Evolutionary conservation across 2,888 invertebrate species (phyloP).

Genomic region (Ectemnius cavifrons): DNA sequence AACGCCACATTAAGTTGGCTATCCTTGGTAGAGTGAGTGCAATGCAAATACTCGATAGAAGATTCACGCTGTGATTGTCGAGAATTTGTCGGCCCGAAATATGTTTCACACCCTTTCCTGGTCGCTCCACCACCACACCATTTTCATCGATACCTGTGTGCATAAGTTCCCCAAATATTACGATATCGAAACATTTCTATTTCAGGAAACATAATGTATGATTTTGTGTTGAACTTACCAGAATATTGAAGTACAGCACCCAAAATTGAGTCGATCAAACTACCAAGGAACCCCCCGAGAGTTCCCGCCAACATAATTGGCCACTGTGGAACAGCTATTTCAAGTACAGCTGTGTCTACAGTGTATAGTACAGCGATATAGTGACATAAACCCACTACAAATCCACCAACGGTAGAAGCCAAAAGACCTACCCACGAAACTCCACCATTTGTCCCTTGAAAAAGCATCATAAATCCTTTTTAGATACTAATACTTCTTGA

Average conservation of each 20-base stretch:
- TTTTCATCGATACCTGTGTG: conserved; percentile 83
- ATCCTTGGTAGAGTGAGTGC: conserved; percentile 85
- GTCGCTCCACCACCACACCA: conserved; percentile 86
- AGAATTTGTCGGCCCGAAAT: conserved; percentile 88
- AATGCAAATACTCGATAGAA: conserved; percentile 88
- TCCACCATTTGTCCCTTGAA: conserved; percentile 91
- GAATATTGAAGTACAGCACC: conserved; percentile 93
- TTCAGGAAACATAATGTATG: too few species aligned
- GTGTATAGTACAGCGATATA: conserved; percentile 84
- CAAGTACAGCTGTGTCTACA: conserved; percentile 81
- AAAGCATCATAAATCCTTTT: conserved; percentile 5
- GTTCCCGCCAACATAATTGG: conserved; percentile 87
- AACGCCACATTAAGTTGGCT: conserved; percentile 81
- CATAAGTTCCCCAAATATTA: not conserved
- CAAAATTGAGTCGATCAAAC: conserved; percentile 89
- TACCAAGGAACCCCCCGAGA: conserved; percentile 88
- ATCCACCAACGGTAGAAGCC: conserved; percentile 84
- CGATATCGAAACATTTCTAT: not conserved
- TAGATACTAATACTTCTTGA: conserved; percentile 3
- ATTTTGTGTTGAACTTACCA: conserved; percentile 78
- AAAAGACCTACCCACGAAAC: conserved; percentile 84
- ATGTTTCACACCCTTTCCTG: conserved; percentile 85
- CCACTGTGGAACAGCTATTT: conserved; percentile 86
- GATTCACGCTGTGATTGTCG: conserved; percentile 93
- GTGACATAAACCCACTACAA: conserved; percentile 85